Base-by-base conservation (phyloP, 2,113 vertebrate genomes). In the Chrysemys picta region DNA sequence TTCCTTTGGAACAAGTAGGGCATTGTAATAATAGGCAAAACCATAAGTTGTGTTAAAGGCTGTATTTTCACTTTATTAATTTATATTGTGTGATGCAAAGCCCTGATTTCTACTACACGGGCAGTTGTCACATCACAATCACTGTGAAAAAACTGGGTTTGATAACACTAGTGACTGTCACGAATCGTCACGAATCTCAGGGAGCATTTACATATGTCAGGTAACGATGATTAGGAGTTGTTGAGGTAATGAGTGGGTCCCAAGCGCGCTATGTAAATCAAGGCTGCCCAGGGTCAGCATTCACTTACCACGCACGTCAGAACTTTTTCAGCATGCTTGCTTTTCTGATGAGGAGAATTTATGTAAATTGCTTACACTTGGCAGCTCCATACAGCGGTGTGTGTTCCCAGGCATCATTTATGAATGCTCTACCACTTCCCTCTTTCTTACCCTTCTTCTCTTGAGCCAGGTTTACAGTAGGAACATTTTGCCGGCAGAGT, bases 1-100 rank as follows among this genome's bases (percentile, higher is more conserved):
- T 93, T 94, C 93, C 92, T 93, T 93, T 92, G 88, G 93, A 98
- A 95, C 96, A 96, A 97, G 93, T 85, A 91, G 83, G 88, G 87
- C 97, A 95, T 95, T 95, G 92, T 94, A 89, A 92, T 93, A 96
- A 95, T 97, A 93, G 95, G 97, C 94, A 95, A 97, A 98, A 95
- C 93, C 92, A 94, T 94, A 96, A 88, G 93, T 96, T 93, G 96
- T 95, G 95, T 97, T 97, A 96, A 96, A 89, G 96, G 94, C 94
- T 95, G 94, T 91, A 92, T 95, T 96, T 95, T 95, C 95, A 95
- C 89, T 57, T 96, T 96, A 91, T 96, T 95, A 95, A 95, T 94
- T 95, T 89, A 94, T 86, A 90, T 87, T 95, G 89, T 95, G 91
- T 88, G 89, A 94, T 84, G 94, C 92, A 53, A 97, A 96, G 93